Percentiles rank a stretch among this genome's conserved stretches.
phyloP scores from a whole-genome alignment of 2,888 invertebrate species.

The Yponomeuta plumbellus region DNA sequence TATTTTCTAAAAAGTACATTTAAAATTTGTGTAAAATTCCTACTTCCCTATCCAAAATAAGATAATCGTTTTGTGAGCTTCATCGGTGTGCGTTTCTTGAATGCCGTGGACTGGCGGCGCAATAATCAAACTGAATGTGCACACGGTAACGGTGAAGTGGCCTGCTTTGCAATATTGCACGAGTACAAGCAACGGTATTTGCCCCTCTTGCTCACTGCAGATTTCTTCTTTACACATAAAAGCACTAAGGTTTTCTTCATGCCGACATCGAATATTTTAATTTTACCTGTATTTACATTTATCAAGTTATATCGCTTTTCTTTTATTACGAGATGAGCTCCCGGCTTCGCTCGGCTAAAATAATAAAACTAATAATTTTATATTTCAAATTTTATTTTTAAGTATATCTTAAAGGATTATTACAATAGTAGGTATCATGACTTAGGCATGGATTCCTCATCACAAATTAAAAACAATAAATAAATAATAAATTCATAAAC shows the following conservation, averaged over 20 bases:
- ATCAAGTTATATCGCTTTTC: too few relatives aligned
- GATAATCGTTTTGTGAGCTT: neutral
- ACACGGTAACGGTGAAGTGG: constrained; percentile 20
- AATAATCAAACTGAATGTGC: constrained; percentile 18
- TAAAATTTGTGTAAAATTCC: too few relatives aligned
- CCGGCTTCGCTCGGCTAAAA: too few relatives aligned
- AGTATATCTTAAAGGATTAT: too few relatives aligned
- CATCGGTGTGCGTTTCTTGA: constrained; percentile 9
- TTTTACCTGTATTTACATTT: neutral
- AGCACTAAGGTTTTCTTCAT: constrained; percentile 14
- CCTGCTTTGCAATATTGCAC: constrained; percentile 20
- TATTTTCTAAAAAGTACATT: too few relatives aligned
- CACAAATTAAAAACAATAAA: too few relatives aligned
- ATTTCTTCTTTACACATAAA: constrained; percentile 24
- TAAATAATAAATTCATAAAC: too few relatives aligned
- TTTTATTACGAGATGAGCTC: too few relatives aligned
- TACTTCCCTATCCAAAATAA: neutral
- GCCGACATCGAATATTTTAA: neutral
- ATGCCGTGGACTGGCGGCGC: constrained; percentile 4
- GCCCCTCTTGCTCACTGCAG: constrained; percentile 26
- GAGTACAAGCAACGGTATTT: constrained; percentile 19
- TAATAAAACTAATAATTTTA: too few relatives aligned
- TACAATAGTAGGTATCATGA: too few relatives aligned
- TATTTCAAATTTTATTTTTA: too few relatives aligned
- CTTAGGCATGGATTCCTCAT: too few relatives aligned